Conservation (phyloP, 2,113 vertebrate genomes). For the Rhipidura dahli region DNA sequence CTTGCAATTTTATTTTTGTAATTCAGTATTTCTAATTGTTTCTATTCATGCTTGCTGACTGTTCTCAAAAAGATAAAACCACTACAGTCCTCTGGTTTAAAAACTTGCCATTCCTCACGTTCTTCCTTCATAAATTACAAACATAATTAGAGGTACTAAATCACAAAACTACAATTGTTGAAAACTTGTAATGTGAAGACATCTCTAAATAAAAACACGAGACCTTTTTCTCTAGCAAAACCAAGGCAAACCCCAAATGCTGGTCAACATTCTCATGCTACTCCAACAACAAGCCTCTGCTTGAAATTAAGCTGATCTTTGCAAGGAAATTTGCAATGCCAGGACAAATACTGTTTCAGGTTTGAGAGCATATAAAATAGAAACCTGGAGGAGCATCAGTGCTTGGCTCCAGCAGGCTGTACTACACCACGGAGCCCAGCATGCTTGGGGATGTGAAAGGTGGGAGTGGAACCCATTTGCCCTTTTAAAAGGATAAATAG, state of each 20-base stretch:
- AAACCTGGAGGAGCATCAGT: fast-evolving
- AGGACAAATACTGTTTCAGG: background rate
- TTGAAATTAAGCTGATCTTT: background rate
- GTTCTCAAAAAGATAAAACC: background rate
- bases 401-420: background rate
- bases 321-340: background rate
- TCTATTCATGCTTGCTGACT: background rate
- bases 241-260: background rate
- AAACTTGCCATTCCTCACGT: background rate
- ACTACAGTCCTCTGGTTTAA: background rate
- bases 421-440: fast-evolving
- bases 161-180: background rate
- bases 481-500: background rate
- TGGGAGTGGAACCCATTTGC: background rate
- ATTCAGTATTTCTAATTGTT: background rate
- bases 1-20: background rate
- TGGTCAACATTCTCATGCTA: background rate
- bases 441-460: fast-evolving
- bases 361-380: background rate
- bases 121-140: background rate
- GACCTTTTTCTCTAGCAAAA: background rate
- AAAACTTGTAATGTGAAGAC: background rate
- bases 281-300: background rate
- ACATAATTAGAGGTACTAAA: background rate
- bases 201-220: background rate